Percentiles rank a stretch among this genome's conserved stretches.
Conservation (phyloP, 2,113 vertebrate genomes). For the Pongo pygmaeus region DNA sequence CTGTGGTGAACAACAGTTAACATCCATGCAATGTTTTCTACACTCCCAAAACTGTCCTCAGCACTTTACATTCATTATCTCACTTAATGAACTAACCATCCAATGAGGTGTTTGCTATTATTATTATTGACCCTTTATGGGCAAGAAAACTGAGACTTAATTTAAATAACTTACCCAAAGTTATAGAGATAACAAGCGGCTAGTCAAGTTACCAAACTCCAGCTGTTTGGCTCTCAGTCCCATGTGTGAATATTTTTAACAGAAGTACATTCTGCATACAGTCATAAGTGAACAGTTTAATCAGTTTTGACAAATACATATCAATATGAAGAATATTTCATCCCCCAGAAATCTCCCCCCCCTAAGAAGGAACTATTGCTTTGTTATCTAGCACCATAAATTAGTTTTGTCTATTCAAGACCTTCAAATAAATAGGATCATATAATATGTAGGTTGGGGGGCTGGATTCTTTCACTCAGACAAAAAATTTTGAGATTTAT, state of each 20-base stretch:
- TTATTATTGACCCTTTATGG: neutral
- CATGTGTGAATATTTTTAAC: neutral
- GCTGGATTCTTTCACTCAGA: neutral
- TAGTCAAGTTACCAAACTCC: neutral
- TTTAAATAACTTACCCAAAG: neutral
- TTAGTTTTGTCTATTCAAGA: neutral
- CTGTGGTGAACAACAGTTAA: neutral
- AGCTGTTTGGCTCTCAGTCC: neutral
- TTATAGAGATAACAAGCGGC: neutral
- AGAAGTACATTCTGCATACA: neutral
- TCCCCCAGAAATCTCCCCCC: neutral
- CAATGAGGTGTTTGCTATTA: neutral
- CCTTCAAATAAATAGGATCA: neutral
- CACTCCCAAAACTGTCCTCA: neutral
- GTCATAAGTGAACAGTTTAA: neutral
- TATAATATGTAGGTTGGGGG: neutral
- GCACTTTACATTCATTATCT: neutral
- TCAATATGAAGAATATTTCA: neutral
- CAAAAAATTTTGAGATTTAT: neutral
- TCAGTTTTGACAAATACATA: neutral
- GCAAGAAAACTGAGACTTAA: neutral
- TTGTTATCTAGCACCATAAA: neutral
- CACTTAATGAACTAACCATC: neutral
- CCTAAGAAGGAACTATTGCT: neutral
- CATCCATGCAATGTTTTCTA: neutral